phyloP scores from a whole-genome alignment of 2,113 vertebrate genomes.

The Micronycteris hirsuta region DNA sequence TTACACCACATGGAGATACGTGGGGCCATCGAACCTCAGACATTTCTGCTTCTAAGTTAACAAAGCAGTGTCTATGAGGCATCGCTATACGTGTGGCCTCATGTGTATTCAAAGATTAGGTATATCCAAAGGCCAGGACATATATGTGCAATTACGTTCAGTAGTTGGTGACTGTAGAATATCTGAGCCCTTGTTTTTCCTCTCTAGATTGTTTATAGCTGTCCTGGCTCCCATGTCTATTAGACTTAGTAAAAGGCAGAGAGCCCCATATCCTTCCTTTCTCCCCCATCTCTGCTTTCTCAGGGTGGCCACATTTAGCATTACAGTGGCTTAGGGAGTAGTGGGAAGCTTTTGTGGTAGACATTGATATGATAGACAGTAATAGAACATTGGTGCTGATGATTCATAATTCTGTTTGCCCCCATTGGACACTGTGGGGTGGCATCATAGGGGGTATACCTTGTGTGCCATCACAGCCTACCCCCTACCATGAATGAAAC shows the following conservation, averaged over 20 bases:
- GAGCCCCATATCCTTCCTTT: background rate
- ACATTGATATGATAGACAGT: background rate
- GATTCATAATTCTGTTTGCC: background rate
- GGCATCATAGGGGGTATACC: background rate
- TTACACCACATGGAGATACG: background rate
- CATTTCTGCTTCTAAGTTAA: background rate
- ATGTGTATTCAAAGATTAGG: background rate
- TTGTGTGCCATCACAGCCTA: background rate
- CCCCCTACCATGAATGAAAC: background rate
- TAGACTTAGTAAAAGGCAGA: background rate
- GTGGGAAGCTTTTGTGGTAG: background rate
- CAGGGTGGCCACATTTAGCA: background rate
- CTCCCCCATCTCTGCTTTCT: background rate
- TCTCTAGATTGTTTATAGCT: background rate
- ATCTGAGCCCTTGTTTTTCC: background rate
- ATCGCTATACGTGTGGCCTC: background rate
- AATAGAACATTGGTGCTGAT: background rate
- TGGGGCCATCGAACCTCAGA: background rate
- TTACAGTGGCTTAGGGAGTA: background rate
- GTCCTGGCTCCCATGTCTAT: background rate
- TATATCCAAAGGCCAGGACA: background rate
- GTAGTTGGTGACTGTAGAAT: background rate
- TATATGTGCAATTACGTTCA: background rate
- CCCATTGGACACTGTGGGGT: background rate
- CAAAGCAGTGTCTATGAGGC: background rate